Evolutionary conservation across 1,140 invertebrate genomes (phyloP), one percentile per base, ranked within the genome.

Genomic region (Pachypsylla venusta): DNA sequence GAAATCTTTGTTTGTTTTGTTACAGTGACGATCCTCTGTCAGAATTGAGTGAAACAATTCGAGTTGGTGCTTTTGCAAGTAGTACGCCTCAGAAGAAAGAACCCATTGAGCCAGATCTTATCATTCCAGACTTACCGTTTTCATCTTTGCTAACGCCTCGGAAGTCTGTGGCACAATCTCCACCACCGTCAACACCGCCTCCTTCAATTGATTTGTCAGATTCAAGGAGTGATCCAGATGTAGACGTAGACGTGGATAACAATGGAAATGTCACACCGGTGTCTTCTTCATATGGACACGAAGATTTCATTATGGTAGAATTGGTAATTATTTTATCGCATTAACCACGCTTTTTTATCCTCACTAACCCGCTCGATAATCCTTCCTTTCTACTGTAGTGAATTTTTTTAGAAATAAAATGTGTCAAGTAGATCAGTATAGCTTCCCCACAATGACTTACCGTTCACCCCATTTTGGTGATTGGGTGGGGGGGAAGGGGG

Each of bases 271-370:
- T 60, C 68, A 69, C 61, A 72, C 73, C 13, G 69, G n/a, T 30
- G 59, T 59, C 57, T 1, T 25, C 58, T 16, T 58, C 57, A 26
- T 55, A 22, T 20, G 76, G 74, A 53, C 75, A 77, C 63, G 81
- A 82, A 64, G 82, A 83, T 70, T 85, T 84, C 77, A 82, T 84
- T 70, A 80, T 84, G 77, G 80, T 84, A 72, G 82, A 84, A 71
- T 75, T 81, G 78, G 80, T 81, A 77, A 79, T 75, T 76, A 57
- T 48, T 56, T 28, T 7, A 28, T 7, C 19, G 14, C 26, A n/a
- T 14, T 56, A 19, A 25, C 10, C 13, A 10, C 13, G 22, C 13
- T 12, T n/a, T n/a, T n/a, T n/a, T n/a, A n/a, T n/a, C n/a, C n/a
- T n/a, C n/a, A n/a, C n/a, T n/a, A n/a, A n/a, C n/a, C n/a, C n/a